A percentile compares a stretch with the other conserved stretches of the same genome.
Evolutionary conservation across 2,113 vertebrate species (phyloP).

Genomic region (Centrocercus urophasianus): DNA sequence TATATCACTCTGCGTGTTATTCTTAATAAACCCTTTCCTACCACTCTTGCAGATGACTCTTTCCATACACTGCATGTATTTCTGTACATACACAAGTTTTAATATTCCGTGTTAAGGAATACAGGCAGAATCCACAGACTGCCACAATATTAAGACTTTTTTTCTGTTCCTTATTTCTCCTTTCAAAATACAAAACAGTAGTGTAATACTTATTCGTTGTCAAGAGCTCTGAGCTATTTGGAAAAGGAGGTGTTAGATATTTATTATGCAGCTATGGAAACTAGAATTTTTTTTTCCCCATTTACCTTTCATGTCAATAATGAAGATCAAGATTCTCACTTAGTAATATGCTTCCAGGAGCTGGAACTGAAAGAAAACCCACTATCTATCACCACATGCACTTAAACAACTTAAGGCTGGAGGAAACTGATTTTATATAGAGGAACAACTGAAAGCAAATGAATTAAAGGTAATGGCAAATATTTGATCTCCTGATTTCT

Average conservation of each 20-base stretch:
- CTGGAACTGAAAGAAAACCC: conserved; percentile 6
- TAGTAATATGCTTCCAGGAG: conserved; percentile 37
- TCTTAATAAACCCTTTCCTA: conserved; percentile 27
- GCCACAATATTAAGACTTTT: background rate
- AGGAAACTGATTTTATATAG: background rate
- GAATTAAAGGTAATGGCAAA: background rate
- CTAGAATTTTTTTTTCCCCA: background rate
- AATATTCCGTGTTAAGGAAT: background rate
- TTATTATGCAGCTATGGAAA: conserved; percentile 54
- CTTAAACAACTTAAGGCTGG: background rate
- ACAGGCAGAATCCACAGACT: background rate
- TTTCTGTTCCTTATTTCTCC: background rate
- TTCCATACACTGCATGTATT: background rate
- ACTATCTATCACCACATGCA: background rate
- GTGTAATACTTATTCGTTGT: background rate
- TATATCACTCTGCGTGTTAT: background rate
- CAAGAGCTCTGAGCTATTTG: background rate
- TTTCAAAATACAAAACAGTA: background rate
- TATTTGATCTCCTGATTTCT: background rate
- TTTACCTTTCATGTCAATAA: conserved; percentile 62
- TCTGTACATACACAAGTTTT: background rate
- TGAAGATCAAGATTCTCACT: conserved; percentile 44
- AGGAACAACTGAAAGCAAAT: background rate
- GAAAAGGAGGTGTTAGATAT: background rate
- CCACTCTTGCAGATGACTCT: background rate